A percentile compares a stretch with the other conserved stretches of the same genome.
Evolutionary conservation across 2,888 invertebrate species (phyloP).

Genomic region (Drosophila recens): DNA sequence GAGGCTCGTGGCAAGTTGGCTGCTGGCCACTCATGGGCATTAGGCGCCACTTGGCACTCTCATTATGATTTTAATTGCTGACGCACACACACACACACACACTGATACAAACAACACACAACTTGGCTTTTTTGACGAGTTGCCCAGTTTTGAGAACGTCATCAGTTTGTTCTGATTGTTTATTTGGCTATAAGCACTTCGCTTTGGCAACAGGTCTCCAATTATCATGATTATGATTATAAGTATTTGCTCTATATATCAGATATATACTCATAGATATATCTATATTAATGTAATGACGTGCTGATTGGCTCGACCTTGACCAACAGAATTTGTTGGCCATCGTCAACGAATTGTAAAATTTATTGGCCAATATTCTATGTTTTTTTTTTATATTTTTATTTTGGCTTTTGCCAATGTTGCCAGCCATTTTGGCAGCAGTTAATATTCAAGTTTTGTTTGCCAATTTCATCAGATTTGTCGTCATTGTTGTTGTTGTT

Average conservation of each 20-base stretch:
- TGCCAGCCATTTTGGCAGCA: conserved; percentile 73
- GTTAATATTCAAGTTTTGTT: conserved; percentile 75
- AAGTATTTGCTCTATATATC: conserved; percentile 24
- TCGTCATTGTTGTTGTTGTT: conserved; percentile 19
- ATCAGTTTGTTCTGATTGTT: conserved; percentile 66
- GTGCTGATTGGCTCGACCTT: conserved; percentile 70
- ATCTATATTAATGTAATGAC: conserved; percentile 61
- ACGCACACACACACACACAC: conserved; percentile 68
- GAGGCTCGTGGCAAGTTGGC: conserved; percentile 67
- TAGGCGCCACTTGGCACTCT: conserved; percentile 69
- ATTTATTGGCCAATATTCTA: conserved; percentile 81
- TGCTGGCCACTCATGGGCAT: conserved; percentile 64
- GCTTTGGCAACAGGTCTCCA: conserved; percentile 74
- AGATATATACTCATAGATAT: conserved; percentile 10
- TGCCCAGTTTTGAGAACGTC: conserved; percentile 80
- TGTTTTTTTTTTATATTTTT: conserved; percentile 16
- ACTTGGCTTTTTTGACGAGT: conserved; percentile 73
- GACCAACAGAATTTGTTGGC: conserved; percentile 62
- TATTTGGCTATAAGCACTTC: conserved; percentile 77
- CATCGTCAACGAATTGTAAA: conserved; percentile 74
- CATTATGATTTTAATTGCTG: conserved; percentile 82
- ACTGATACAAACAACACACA: background rate
- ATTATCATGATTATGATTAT: conserved; percentile 65
- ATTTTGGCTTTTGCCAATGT: conserved; percentile 38
- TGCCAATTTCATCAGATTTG: conserved; percentile 70